Conservation (phyloP, 2,113 vertebrate species). For the Ardeotis arabs region DNA sequence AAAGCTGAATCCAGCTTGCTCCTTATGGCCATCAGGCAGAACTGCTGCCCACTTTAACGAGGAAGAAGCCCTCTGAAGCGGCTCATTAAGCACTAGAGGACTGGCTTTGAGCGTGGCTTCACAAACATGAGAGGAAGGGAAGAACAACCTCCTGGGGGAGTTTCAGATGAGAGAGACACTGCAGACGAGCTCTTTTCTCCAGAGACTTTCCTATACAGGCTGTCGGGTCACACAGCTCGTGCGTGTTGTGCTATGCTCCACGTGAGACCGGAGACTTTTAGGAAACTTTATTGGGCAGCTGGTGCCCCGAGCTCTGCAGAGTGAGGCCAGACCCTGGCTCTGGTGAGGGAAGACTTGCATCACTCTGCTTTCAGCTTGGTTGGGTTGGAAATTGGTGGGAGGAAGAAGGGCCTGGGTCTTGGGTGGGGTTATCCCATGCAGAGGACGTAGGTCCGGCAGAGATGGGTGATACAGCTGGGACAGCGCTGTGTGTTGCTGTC, state of each 20-base stretch:
- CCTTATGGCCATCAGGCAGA: neutral
- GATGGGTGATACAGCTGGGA: neutral
- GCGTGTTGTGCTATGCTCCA: neutral
- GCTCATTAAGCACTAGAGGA: neutral
- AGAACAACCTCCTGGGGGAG: neutral
- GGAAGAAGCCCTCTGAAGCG: neutral
- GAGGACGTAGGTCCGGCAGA: neutral
- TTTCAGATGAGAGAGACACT: neutral
- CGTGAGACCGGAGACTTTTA: neutral
- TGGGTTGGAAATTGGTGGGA: neutral
- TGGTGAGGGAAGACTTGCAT: neutral
- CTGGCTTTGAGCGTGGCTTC: neutral
- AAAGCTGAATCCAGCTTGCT: neutral
- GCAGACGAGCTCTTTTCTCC: neutral
- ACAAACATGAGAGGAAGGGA: neutral
- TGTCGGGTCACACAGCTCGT: neutral
- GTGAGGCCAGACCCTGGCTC: neutral
- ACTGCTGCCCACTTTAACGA: neutral
- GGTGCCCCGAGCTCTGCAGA: neutral
- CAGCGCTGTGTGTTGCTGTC: neutral
- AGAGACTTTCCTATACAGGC: neutral
- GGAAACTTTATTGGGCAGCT: neutral
- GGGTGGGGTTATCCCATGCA: fast-evolving
- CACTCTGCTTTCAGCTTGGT: neutral
- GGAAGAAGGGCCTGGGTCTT: neutral